Evolutionary conservation across 2,113 vertebrate species (phyloP), one percentile per base, ranked within the genome.

Genomic region (human (Homo sapiens)): DNA sequence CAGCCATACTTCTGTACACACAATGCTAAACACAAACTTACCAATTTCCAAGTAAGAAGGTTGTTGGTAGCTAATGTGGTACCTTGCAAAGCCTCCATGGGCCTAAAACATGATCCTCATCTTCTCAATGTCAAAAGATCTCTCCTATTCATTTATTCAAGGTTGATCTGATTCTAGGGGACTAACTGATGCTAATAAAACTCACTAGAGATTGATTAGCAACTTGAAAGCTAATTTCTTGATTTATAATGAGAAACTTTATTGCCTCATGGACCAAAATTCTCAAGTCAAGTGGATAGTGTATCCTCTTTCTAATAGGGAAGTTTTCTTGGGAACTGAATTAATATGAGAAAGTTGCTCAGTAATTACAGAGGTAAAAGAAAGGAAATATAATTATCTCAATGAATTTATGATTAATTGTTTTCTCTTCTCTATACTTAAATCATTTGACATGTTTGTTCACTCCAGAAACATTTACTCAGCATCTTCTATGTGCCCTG

Each of bases 321-420:
- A 82, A 59, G 23, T 76, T 93, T 97, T 76, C 76, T 50, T 92
- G 70, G 43, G 30, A 85, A 95, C 7, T 84, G 30, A 94, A 95
- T 95, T 94, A 92, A 95, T 82, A 79, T 50, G 27, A 89, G 66
- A 96, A 97, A 89, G 50, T 68, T 97, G 89, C 64, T 78, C 96
- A 66, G 72, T 82, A 89, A 89, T 35, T 76, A 64, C 17, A 81
- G 64, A 93, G 25, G 90, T 93, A 83, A 88, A 87, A 40, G 35
- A 91, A 89, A 76, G 20, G 25, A 81, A 59, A 93, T 78, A 50
- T 23, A 30, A 93, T 85, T 64, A 92, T 59, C 30, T 35, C 85
- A 96, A 96, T 93, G 22, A 93, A 79, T 38, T 92, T 72, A 78
- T 66, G 86, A 96, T 94, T 94, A 96, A 95, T 75, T 89, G n/a